Base-by-base conservation (phyloP, 2,888 invertebrate species). In the Rhagonycha fulva region DNA sequence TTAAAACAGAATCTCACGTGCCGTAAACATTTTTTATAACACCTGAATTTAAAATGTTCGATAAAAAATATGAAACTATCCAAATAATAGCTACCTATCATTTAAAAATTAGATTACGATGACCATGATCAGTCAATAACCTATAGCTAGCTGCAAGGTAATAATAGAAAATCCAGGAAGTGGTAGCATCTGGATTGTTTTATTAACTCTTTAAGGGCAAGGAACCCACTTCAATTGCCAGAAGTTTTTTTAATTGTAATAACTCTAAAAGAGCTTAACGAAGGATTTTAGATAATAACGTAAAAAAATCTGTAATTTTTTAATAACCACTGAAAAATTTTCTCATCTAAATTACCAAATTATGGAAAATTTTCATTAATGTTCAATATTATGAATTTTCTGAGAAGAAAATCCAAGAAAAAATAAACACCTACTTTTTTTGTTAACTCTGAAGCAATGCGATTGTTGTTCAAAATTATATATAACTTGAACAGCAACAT, bases 1-100 rank as follows among this genome's bases (percentile, higher is more conserved):
- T 71, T 66, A 77, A 80, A 78, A 80, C 77, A 78, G 77, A 80
- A 75, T 74, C 75, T 72, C 79, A 78, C 76, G 75, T 78, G 78
- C 76, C 75, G 60, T 67, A 60, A 66, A 14, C 68, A 70, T 71
- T 78, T 79, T 78, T 79, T 78, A 75, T 79, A 76, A 71, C 71
- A 76, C 76, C 76, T 76, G 72, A 76, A 76, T 67, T 67, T 61
- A 23, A 61, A 62, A 47, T 70, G 1, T 14, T 68, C 3, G 9
- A 70, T 70, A 62, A 70, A 47, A 47, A n/a, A 47, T n/a, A 26
- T 47, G 47, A 47, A 47, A 47, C 47, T 47, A 47, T 47, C n/a
- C 47, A 47, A 47, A 47, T n/a, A 47, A 7, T 9, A 7, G 19
- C 19, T 19, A 19, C 19, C 68, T 14, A 28, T 28, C 28, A n/a